Conservation (phyloP, 2,888 invertebrate genomes). For the Flexamia atlantica region DNA sequence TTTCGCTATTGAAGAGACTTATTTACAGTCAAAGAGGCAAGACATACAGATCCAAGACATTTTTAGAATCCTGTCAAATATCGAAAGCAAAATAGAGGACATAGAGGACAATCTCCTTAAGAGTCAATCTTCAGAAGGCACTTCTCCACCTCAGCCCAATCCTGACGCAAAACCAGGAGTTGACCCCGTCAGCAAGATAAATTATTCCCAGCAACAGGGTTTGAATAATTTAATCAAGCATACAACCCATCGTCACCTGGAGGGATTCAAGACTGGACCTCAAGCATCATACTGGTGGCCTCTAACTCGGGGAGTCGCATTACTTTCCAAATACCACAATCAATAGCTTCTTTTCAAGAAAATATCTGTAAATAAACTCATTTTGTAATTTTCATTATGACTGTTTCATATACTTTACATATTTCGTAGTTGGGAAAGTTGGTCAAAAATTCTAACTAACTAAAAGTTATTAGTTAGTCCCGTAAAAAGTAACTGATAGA, state of each 20-base stretch:
- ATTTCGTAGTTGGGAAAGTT: too few species aligned
- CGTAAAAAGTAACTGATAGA: too few species aligned
- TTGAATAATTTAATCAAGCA: too few species aligned
- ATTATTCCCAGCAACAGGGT: slow-evolving; percentile 48
- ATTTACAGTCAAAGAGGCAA: slow-evolving; percentile 86
- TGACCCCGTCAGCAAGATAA: slow-evolving; percentile 26
- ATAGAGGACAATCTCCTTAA: slow-evolving; percentile 67
- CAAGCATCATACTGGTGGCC: slow-evolving; percentile 44
- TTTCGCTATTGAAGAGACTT: slow-evolving; percentile 84
- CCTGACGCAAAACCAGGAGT: neutral
- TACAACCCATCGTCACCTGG: too few species aligned
- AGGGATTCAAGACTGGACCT: slow-evolving; percentile 25
- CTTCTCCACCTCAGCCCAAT: neutral
- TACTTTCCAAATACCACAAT: too few species aligned
- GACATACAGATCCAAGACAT: slow-evolving; percentile 89
- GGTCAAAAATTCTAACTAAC: too few species aligned
- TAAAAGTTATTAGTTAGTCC: too few species aligned
- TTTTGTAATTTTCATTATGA: too few species aligned
- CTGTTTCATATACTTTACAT: too few species aligned
- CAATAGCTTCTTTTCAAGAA: too few species aligned
- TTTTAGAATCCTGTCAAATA: slow-evolving; percentile 79
- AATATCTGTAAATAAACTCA: too few species aligned
- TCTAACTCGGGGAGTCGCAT: slow-evolving; percentile 51
- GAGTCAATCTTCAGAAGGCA: neutral
- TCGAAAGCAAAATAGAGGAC: slow-evolving; percentile 74